Conservation (phyloP, 2,113 vertebrate species). For the Notechis scutatus region DNA sequence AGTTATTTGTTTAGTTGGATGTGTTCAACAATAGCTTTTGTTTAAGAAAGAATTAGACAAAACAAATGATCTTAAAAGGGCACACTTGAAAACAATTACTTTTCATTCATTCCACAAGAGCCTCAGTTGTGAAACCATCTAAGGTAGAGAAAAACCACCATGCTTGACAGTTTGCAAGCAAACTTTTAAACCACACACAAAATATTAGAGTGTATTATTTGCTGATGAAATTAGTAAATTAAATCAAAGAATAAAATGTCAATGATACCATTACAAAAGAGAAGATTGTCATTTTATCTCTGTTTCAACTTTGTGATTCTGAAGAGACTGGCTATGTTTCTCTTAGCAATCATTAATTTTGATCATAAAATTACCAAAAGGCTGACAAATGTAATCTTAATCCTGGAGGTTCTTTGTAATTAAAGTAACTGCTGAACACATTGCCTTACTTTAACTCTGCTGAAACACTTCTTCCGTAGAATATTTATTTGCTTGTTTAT, state of each 20-base stretch:
- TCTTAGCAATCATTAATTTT: conserved; percentile 32
- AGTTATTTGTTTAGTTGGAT: conserved; percentile 84
- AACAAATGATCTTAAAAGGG: conserved; percentile 85
- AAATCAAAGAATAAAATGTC: conserved; percentile 49
- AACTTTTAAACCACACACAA: conserved; percentile 44
- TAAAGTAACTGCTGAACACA: conserved; percentile 25
- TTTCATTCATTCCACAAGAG: conserved; percentile 80
- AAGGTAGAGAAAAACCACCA: conserved; percentile 66
- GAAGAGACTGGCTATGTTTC: conserved; percentile 17
- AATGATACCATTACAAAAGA: conserved; percentile 30
- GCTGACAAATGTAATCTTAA: conserved; percentile 16
- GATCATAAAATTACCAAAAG: conserved; percentile 31
- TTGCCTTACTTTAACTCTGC: conserved; percentile 8
- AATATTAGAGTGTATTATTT: conserved; percentile 43
- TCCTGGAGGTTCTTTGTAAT: conserved; percentile 8
- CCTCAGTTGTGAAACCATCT: conserved; percentile 76
- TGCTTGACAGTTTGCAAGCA: conserved; percentile 51
- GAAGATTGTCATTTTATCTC: conserved; percentile 20
- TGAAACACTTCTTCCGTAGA: conserved; percentile 2
- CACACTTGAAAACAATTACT: conserved; percentile 85
- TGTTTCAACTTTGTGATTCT: conserved; percentile 9
- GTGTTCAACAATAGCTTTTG: conserved; percentile 83
- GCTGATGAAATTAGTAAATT: conserved; percentile 32
- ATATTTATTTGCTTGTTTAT: not conserved
- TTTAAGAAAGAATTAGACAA: conserved; percentile 81